These are phyloP conservation scores for Serilophus lunatus DNA, from an alignment of 2,113 vertebrate genomes.

Conservation along the genomic window DNA sequence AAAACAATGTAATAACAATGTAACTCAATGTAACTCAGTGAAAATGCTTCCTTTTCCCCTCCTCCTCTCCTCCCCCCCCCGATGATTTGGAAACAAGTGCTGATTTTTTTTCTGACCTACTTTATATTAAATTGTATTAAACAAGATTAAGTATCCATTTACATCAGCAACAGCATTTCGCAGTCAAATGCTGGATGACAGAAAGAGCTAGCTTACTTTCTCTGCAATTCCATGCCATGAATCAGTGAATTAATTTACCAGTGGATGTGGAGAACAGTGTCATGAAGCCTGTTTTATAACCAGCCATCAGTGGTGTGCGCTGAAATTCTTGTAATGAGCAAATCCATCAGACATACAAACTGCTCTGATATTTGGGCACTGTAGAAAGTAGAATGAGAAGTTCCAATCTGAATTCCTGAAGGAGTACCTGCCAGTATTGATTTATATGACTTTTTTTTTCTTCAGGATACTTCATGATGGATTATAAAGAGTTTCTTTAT, in stretches of 20 bases:
- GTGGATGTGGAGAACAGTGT: background rate
- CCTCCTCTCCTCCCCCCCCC: background rate
- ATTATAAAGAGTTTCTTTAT: background rate
- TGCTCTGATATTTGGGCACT: background rate
- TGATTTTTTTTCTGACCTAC: constrained; percentile 20
- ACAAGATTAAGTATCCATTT: constrained; percentile 40
- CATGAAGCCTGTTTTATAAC: constrained; percentile 48
- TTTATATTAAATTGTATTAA: constrained; percentile 57
- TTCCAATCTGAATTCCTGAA: background rate
- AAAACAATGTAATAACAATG: background rate
- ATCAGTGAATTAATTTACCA: constrained; percentile 54
- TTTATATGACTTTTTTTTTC: background rate
- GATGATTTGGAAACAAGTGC: constrained; percentile 14
- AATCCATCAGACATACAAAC: constrained; percentile 23
- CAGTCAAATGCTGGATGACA: constrained; percentile 40
- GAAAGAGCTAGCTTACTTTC: constrained; percentile 31
- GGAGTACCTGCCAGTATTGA: background rate
- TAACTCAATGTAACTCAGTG: too few species aligned
- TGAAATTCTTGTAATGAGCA: constrained; percentile 51
- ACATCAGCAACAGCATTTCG: constrained; percentile 18
- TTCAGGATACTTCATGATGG: background rate
- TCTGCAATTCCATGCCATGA: constrained; percentile 29
- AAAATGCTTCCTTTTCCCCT: background rate
- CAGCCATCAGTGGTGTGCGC: background rate
- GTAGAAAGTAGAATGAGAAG: background rate